Evolutionary conservation across 1,140 invertebrate species (phyloP).

Genomic region (Physella acuta): DNA sequence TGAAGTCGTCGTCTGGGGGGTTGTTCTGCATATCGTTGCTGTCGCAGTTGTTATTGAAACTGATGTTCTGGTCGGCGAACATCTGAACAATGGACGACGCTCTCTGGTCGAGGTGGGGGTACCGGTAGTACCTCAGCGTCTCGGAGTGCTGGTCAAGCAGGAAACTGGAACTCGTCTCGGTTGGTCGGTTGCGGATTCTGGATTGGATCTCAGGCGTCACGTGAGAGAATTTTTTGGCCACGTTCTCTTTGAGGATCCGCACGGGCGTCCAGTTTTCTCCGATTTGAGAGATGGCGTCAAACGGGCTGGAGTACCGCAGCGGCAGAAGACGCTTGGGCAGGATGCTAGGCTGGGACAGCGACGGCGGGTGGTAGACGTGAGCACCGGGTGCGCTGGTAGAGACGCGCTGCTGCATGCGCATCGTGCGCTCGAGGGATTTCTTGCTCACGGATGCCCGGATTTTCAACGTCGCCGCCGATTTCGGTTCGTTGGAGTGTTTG

Average conservation of each 20-base stretch:
- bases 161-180: background rate
- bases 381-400: background rate
- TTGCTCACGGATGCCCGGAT: background rate
- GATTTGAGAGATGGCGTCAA: background rate
- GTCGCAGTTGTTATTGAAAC: background rate
- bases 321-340: background rate
- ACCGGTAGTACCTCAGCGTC: background rate
- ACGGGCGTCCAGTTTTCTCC: background rate
- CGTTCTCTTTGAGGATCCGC: background rate
- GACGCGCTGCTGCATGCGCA: background rate
- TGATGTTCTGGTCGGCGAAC: slow-evolving; percentile 3
- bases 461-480: background rate
- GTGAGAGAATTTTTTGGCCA: background rate
- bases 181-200: background rate
- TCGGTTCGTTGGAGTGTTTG: too few relatives aligned
- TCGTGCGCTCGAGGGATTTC: background rate
- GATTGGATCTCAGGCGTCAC: background rate
- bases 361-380: background rate
- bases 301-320: background rate
- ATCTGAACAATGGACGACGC: background rate
- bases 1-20: background rate
- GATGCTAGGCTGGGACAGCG: background rate
- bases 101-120: background rate
- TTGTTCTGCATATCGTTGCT: background rate
- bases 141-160: slow-evolving; percentile 6